phyloP scores from a whole-genome alignment of 2,888 invertebrate species.

The Miltochrista miniata region DNA sequence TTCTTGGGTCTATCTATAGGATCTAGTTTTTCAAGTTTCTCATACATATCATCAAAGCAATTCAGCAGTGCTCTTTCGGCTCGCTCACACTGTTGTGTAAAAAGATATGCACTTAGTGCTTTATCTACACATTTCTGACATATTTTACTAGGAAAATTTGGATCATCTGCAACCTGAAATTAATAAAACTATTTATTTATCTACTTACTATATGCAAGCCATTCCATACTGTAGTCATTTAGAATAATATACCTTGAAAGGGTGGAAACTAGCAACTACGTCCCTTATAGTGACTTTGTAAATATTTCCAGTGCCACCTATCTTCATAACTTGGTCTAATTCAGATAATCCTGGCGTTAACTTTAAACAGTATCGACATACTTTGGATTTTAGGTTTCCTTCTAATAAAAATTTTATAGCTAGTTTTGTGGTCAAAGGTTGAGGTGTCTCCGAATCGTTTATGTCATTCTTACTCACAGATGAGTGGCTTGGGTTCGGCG shows the following conservation, averaged over 20 bases:
- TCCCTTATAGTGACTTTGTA: slow-evolving; percentile 66
- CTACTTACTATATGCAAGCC: not conserved
- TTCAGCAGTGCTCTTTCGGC: slow-evolving; percentile 65
- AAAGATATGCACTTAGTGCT: slow-evolving; percentile 63
- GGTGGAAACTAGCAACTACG: slow-evolving; percentile 70
- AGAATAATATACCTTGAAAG: slow-evolving; percentile 62
- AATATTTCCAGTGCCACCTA: slow-evolving; percentile 53
- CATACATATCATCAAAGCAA: slow-evolving; percentile 69
- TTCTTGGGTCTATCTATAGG: slow-evolving; percentile 58
- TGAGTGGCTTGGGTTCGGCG: not conserved
- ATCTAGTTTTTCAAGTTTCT: slow-evolving; percentile 67
- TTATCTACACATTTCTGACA: slow-evolving; percentile 63
- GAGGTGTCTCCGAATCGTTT: slow-evolving; percentile 5
- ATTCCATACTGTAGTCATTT: no score
- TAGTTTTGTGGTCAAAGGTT: slow-evolving; percentile 57
- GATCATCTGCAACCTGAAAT: slow-evolving; percentile 58
- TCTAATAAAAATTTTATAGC: slow-evolving; percentile 62
- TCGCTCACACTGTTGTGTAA: slow-evolving; percentile 69
- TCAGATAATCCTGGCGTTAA: slow-evolving; percentile 53
- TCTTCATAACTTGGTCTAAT: slow-evolving; percentile 61
- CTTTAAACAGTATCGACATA: slow-evolving; percentile 69
- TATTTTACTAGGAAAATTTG: slow-evolving; percentile 65
- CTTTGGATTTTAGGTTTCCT: slow-evolving; percentile 57
- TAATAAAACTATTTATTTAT: no score
- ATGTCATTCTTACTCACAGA: not conserved